Evolutionary conservation across 2,113 vertebrate species (phyloP).

Genomic region (Macroglossus sobrinus): DNA sequence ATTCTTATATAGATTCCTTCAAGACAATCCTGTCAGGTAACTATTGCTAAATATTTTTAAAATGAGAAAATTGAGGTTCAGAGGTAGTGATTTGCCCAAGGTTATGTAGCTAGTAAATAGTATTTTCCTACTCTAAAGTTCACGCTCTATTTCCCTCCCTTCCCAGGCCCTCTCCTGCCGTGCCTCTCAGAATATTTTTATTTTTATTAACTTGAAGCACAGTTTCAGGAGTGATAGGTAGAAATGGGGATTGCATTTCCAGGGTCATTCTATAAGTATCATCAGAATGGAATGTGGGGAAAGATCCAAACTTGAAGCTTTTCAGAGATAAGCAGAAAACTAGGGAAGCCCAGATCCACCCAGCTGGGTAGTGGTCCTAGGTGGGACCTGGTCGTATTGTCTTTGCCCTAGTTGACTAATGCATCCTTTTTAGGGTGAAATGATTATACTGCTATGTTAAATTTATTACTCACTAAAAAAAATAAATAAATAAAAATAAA

Average conservation of each 20-base stretch:
- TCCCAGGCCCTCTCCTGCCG: not conserved
- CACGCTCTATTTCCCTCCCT: not conserved
- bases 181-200: not conserved
- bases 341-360: not conserved
- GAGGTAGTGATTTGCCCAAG: not conserved
- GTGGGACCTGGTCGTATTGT: not conserved
- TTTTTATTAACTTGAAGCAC: not conserved
- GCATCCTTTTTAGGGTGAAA: not conserved
- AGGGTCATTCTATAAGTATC: not conserved
- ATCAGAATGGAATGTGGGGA: not conserved
- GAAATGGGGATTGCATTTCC: not conserved
- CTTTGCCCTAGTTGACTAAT: not conserved
- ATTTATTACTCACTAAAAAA: not conserved
- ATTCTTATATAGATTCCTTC: not conserved
- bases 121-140: not conserved
- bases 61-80: not conserved
- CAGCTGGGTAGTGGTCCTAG: not conserved
- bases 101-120: not conserved
- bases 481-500: too few species aligned
- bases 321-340: not conserved
- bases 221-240: not conserved
- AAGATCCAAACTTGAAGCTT: not conserved
- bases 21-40: not conserved
- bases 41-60: not conserved
- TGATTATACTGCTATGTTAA: not conserved